phyloP scores from a whole-genome alignment of 2,888 invertebrate genomes.

The Nineta flava region DNA sequence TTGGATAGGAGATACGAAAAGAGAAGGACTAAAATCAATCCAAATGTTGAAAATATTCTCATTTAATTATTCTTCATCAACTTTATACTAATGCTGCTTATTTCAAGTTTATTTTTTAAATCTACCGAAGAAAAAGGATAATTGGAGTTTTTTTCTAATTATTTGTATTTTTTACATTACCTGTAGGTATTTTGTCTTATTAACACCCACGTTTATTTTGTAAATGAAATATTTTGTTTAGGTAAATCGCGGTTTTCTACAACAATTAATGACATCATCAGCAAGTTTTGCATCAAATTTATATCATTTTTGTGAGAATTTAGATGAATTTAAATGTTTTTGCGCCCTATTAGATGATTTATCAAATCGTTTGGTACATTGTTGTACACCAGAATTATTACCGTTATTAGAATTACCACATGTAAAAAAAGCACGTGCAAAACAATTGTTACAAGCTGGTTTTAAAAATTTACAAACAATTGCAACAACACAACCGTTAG shows the following conservation, averaged over 20 bases:
- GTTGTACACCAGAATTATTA: slow-evolving; percentile 63
- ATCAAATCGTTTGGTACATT: slow-evolving; percentile 58
- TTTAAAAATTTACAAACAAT: slow-evolving; percentile 60
- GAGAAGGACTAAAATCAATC: too few species aligned
- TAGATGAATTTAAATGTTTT: slow-evolving; percentile 72
- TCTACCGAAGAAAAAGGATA: too few species aligned
- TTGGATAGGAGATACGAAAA: too few species aligned
- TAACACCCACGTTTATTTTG: neutral
- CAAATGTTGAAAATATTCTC: neutral
- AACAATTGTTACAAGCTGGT: slow-evolving; percentile 69
- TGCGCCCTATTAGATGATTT: slow-evolving; percentile 58
- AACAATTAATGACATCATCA: slow-evolving; percentile 54
- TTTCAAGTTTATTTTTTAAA: too few species aligned
- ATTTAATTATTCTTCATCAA: too few species aligned
- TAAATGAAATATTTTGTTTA: slow-evolving; percentile 11
- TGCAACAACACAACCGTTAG: slow-evolving; percentile 50
- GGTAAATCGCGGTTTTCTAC: slow-evolving; percentile 63
- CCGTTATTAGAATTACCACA: slow-evolving; percentile 77
- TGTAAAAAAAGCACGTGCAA: slow-evolving; percentile 75
- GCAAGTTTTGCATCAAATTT: slow-evolving; percentile 61
- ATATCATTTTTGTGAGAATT: slow-evolving; percentile 61
- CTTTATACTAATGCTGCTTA: too few species aligned
- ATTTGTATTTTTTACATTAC: too few species aligned
- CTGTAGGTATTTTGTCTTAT: too few species aligned
- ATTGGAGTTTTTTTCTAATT: too few species aligned